These are phyloP conservation scores for Lipotes vexillifer DNA, from an alignment of 2,113 vertebrate genomes.

Conservation along the genomic window DNA sequence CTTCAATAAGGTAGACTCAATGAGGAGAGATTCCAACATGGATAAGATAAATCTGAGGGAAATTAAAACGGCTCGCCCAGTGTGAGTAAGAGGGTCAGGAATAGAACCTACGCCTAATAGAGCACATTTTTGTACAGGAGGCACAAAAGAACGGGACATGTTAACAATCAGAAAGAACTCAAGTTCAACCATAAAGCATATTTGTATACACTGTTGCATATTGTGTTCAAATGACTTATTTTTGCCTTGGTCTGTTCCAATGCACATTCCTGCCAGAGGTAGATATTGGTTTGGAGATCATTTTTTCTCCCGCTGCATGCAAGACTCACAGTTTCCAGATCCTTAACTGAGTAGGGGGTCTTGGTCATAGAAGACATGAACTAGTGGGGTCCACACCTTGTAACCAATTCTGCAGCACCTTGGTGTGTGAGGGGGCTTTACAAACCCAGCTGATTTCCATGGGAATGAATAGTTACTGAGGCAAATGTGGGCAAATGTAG, in stretches of 20 bases:
- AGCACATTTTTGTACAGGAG: constrained; percentile 60
- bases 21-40: constrained; percentile 6
- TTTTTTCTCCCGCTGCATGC: background rate
- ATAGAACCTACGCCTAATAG: constrained; percentile 55
- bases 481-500: background rate
- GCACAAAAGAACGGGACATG: constrained; percentile 42
- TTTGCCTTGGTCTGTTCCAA: constrained; percentile 33
- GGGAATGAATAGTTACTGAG: background rate
- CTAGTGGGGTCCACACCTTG: background rate
- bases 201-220: constrained; percentile 38
- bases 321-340: constrained; percentile 22
- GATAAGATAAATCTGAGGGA: constrained; percentile 14
- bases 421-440: background rate
- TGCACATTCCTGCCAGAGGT: constrained; percentile 34
- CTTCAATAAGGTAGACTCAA: background rate
- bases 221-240: constrained; percentile 38
- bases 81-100: constrained; percentile 50
- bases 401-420: background rate
- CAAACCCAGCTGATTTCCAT: background rate
- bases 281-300: constrained; percentile 12
- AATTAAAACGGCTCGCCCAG: background rate
- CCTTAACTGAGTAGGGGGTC: background rate
- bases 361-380: background rate
- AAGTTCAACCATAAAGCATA: constrained; percentile 13
- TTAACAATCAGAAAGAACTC: constrained; percentile 51